Evolutionary conservation across 2,113 vertebrate genomes (phyloP), one percentile per base, ranked within the genome.

Genomic region (Solea senegalensis): DNA sequence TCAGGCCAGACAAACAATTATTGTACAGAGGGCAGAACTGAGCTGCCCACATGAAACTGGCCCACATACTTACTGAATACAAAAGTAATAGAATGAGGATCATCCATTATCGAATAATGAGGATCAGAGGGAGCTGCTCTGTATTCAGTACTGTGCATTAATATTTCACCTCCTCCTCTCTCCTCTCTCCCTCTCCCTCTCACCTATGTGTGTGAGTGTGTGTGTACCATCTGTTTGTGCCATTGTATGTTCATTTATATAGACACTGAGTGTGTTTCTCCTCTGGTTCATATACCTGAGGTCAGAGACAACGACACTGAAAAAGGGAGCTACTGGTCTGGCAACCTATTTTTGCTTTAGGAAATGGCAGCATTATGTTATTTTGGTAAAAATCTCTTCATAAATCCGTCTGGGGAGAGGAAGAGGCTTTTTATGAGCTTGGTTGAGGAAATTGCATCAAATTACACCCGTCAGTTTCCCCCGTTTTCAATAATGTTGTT

Each of bases 1-100:
- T 87, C 86, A 82, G 77, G 79, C 78, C 67, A 82, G 91, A 87
- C 87, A 91, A 86, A 90, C 84, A 89, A 91, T 92, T 91, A 90
- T 84, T 80, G 65, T 65, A 84, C 80, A 80, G 70, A 90, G 87
- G 88, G 69, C 89, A 91, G 67, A 78, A 80, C 62, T 21, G 26
- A 48, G 53, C 56, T 83, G 76, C 85, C 79, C 11, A 5, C 4
- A 80, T 86, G 84, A 65, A 88, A 81, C 56, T 28, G 39, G 64
- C 65, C 55, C 67, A 65, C 78, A 74, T 80, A 74, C 59, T 88
- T 88, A 81, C 72, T 78, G 65, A 89, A 79, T 69, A 69, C 65
- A 57, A 71, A 80, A 82, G 51, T 65, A 78, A 88, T 81, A 83
- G 57, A 86, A 80, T 80, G 76, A 74, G 77, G 74, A 90, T 85